Percentiles rank a stretch among this genome's conserved stretches.
Conservation (phyloP, 1,140 invertebrate species). For the Eumaeus atala region DNA sequence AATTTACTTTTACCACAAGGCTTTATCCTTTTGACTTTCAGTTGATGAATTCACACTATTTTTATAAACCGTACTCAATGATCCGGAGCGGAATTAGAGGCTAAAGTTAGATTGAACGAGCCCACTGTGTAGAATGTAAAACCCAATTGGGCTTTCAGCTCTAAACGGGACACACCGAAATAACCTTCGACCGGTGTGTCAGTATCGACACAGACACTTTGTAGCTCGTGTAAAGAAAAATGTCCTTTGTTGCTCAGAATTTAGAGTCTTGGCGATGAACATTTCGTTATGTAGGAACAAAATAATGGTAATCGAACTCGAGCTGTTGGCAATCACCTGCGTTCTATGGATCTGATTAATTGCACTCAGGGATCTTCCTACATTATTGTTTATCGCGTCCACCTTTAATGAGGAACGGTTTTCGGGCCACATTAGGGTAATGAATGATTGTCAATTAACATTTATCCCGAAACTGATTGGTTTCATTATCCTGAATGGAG, state of each 20-base stretch:
- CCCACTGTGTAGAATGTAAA: conserved; percentile 55
- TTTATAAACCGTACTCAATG: conserved; percentile 33
- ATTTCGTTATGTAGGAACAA: conserved; percentile 21
- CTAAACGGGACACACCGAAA: conserved; percentile 52
- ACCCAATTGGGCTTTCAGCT: conserved; percentile 63
- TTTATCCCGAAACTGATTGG: conserved; percentile 1
- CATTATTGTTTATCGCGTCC: conserved; percentile 38
- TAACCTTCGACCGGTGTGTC: conserved; percentile 37
- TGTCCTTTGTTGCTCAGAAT: conserved; percentile 19
- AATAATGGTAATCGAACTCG: conserved; percentile 53
- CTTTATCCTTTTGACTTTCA: conserved; percentile 13
- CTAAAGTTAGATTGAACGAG: conserved; percentile 59
- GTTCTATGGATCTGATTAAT: conserved; percentile 58
- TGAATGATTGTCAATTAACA: conserved; percentile 10
- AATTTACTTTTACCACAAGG: no score
- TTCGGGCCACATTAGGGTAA: conserved; percentile 7
- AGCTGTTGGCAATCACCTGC: conserved; percentile 60
- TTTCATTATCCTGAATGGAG: conserved; percentile 7
- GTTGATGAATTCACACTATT: conserved; percentile 32
- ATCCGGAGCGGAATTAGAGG: conserved; percentile 39
- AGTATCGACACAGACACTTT: conserved; percentile 21
- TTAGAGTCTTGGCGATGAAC: conserved; percentile 8
- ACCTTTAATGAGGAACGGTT: conserved; percentile 19
- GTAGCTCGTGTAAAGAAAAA: conserved; percentile 14
- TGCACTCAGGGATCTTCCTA: conserved; percentile 37